Base-by-base conservation (phyloP, 2,888 invertebrate species). In the Drosophila anceps region DNA sequence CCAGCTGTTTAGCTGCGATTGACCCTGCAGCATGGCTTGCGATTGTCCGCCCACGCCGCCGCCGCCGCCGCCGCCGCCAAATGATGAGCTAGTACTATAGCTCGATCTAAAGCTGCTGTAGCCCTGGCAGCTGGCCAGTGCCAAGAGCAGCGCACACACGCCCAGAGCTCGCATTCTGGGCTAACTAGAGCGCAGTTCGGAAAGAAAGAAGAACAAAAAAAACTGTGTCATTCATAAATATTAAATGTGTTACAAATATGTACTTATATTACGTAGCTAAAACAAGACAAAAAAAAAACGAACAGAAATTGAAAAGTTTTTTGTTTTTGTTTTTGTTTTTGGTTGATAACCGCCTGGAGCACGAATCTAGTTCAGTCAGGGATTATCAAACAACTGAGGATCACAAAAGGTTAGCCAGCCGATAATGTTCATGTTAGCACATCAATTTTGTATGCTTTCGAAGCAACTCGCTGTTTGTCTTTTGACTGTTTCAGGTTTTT, bases 1-100 rank as follows among this genome's bases (percentile, higher is more conserved):
- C 92, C 92, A 93, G 50, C 79, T 76, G 29, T 79, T 91, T 1
- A 92, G 69, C n/a, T 67, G 72, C 0, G 90, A 76, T 74, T 53
- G 82, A 61, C 46, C 27, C 62, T 63, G 72, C 8, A 12, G 69
- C 62, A 70, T n/a, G 9, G 64, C 62, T 31, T 55, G 54, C 2
- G 76, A 51, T 15, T 69, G 75, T 27, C 68, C 62, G 58, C 48
- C 29, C 9, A 46, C 35, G 29, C 48, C 29, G 13, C 59, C 35
- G 29, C 57, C 43, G 31, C 48, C 37, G 29, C 69, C 62, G 58
- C 69, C 61, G 60, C 59, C 63, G 59, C 55, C 55, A 27, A 75
- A 81, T 0, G 82, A 75, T 6, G 82, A 82, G 12, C 83, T 82
- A 35, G 73, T 69, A 9, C 81, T 77, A n/a, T 60, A 82, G 61